Conservation (phyloP, 1,140 invertebrate species). For the Drosophila eugracilis region DNA sequence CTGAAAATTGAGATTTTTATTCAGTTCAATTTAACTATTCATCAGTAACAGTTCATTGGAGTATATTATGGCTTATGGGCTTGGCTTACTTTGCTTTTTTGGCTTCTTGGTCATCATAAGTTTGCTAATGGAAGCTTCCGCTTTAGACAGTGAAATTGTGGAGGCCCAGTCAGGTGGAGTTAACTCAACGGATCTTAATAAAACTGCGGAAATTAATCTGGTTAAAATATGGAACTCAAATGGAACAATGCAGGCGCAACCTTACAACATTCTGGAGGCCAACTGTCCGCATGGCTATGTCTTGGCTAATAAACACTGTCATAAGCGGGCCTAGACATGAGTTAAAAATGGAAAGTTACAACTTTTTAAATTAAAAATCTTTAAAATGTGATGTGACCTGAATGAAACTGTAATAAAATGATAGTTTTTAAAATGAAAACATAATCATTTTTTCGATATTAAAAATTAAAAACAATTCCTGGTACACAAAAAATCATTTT, state of each 20-base stretch:
- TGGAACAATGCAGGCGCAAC: conserved; percentile 47
- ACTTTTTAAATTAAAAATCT: no score
- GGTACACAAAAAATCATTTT: no score
- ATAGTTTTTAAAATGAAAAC: no score
- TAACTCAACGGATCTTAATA: conserved; percentile 1
- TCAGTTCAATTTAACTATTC: conserved; percentile 42
- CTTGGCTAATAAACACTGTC: conserved; percentile 74
- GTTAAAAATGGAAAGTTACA: no score
- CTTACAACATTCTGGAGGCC: conserved; percentile 75
- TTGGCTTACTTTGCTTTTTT: neutral
- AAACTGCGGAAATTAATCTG: neutral
- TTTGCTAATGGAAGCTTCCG: conserved; percentile 2
- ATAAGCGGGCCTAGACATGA: conserved; percentile 55
- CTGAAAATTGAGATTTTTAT: conserved; percentile 20
- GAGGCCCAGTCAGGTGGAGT: conserved; percentile 28
- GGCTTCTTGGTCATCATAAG: conserved; percentile 18
- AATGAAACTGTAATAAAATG: no score
- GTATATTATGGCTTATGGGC: conserved; percentile 5
- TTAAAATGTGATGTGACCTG: no score
- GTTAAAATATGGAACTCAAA: conserved; percentile 21
- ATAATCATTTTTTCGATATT: no score
- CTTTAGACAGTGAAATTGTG: conserved; percentile 63
- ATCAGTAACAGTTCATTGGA: neutral
- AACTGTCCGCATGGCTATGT: conserved; percentile 70
- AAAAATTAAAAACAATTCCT: no score